A percentile compares a stretch with the other conserved stretches of the same genome.
Evolutionary conservation across 2,888 invertebrate species (phyloP).

Genomic region (Pheosia gnoma): DNA sequence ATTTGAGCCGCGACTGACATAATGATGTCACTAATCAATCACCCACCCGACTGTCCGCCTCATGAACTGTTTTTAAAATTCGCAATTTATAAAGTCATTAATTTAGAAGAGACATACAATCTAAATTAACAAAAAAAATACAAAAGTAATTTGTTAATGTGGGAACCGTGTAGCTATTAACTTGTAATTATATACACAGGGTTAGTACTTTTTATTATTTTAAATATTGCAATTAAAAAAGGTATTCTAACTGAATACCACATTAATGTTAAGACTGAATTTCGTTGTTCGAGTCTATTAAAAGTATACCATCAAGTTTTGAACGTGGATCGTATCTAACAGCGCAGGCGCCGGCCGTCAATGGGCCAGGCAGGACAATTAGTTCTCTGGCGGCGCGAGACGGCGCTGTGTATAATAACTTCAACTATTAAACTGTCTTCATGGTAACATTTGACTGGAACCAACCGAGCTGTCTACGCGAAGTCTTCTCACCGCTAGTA

Average conservation of each 20-base stretch:
- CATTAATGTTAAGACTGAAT: no score
- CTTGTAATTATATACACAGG: no score
- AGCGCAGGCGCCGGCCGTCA: constrained; percentile 22
- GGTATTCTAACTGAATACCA: no score
- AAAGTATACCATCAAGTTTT: constrained; percentile 20
- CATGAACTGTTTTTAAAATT: not conserved
- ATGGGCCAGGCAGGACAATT: constrained; percentile 51
- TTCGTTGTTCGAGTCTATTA: constrained; percentile 9
- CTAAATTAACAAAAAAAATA: no score
- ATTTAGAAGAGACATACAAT: no score
- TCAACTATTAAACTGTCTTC: constrained; percentile 53
- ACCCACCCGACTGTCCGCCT: not conserved
- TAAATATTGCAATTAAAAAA: no score
- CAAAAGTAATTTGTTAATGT: no score
- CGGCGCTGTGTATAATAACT: constrained; percentile 47
- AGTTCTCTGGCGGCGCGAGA: constrained; percentile 25
- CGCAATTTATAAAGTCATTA: not conserved
- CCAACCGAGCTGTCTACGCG: constrained; percentile 25
- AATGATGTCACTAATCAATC: not conserved
- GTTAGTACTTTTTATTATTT: no score
- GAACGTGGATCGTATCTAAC: constrained; percentile 19
- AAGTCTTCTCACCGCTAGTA: constrained; percentile 23
- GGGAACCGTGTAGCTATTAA: no score
- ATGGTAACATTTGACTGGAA: constrained; percentile 27
- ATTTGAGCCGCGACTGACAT: not conserved